Percentiles rank a stretch among this genome's conserved stretches.
These are phyloP conservation scores for Sapajus apella DNA, from an alignment of 2,113 vertebrate genomes.

Conservation along the genomic window DNA sequence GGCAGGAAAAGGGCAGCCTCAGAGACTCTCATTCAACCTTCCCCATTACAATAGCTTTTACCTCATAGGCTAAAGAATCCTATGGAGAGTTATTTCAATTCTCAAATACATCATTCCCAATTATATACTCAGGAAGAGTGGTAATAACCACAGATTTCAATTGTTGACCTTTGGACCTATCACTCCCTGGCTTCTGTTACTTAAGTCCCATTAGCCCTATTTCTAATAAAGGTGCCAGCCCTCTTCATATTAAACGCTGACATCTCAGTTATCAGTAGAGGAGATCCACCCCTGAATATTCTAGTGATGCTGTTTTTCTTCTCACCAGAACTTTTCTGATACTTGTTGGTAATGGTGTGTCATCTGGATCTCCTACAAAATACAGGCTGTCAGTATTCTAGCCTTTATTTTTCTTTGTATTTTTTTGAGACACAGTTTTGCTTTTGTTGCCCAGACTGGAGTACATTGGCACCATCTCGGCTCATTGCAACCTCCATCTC, in stretches of 20 bases:
- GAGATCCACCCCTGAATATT: background rate
- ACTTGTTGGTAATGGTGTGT: background rate
- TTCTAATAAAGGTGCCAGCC: background rate
- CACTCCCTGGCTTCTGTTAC: background rate
- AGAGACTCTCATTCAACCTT: background rate
- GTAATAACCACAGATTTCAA: background rate
- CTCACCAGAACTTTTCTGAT: background rate
- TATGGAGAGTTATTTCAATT: background rate
- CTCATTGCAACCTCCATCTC: too few relatives aligned
- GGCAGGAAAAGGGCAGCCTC: background rate
- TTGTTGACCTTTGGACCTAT: background rate
- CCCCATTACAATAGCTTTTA: background rate
- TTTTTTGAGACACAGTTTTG: too few relatives aligned
- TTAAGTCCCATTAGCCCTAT: background rate
- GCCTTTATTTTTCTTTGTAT: background rate
- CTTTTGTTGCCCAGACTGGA: too few relatives aligned
- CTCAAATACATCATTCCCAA: background rate
- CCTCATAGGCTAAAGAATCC: background rate
- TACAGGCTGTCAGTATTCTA: background rate
- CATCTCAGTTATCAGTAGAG: background rate
- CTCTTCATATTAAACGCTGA: too few relatives aligned
- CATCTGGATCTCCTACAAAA: background rate
- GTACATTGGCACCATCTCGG: too few relatives aligned
- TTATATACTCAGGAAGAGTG: background rate
- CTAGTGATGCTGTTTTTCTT: background rate